Evolutionary conservation across 1,140 invertebrate species (phyloP), one percentile per base, ranked within the genome.

Genomic region (Halictus rubicundus): DNA sequence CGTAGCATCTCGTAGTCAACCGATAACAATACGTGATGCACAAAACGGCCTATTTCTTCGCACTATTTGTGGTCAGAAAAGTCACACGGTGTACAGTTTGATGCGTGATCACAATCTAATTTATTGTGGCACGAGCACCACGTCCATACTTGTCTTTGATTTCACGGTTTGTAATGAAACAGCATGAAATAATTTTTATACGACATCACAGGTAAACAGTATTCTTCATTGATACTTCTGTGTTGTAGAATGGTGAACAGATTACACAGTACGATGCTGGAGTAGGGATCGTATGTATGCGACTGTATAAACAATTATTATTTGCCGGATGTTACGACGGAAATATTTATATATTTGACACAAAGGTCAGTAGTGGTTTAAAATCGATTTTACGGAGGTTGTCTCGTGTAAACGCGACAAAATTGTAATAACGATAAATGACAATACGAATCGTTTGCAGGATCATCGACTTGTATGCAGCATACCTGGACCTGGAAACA

Each of bases 321-420:
- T 94, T 96, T 88, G 94, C 94, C 63, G 95, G 95, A 52, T 96
- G 95, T 91, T 96, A 96, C 85, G 95, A 96, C 88, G 95, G 95
- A 59, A 95, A 94, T 89, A 95, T 96, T 87, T 96, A 96, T 89
- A 94, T 96, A 70, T 95, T 95, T 87, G 92, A 95, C 83, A 89
- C 90, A 57, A 88, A 87, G 81, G 93, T 93, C 72, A 87, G 72
- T 81, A 61, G 65, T 52, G 16, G 52, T 61, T 73, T 46, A 3
- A 42, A 42, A 46, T 52, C 61, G 42, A 32, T 32, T 32, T 5
- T 0, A 32, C n/a, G 32, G 32, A 4, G 32, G 32, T 5, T 32
- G 32, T 32, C 32, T 32, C 2, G 32, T 32, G 32, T 32, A n/a
- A n/a, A n/a, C n/a, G n/a, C n/a, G n/a, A n/a, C n/a, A n/a, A n/a